Evolutionary conservation across 2,113 vertebrate genomes (phyloP).

Genomic region (Peromyscus maniculatus): DNA sequence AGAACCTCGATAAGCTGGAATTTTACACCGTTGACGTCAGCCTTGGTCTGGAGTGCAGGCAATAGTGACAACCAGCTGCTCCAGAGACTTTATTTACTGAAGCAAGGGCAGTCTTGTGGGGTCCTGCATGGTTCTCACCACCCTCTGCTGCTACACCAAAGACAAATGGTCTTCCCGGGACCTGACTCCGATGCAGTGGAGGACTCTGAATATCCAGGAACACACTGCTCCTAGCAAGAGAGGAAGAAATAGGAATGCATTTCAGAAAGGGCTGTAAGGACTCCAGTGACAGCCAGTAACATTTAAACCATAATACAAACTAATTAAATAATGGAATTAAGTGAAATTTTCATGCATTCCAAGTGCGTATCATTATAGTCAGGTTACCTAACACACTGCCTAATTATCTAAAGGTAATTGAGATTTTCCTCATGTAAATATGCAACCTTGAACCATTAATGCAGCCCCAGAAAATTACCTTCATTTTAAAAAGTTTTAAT

Average conservation of each 20-base stretch:
- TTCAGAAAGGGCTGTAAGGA: background rate
- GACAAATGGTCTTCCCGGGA: background rate
- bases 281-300: background rate
- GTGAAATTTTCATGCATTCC: constrained; percentile 45
- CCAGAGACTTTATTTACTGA: constrained; percentile 22
- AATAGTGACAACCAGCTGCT: background rate
- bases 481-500: constrained; percentile 66
- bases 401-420: constrained; percentile 73
- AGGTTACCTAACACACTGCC: constrained; percentile 56
- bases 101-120: background rate
- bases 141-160: background rate
- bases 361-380: constrained; percentile 50
- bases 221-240: background rate
- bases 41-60: background rate
- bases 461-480: constrained; percentile 69
- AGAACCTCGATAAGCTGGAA: constrained; percentile 8
- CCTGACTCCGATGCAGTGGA: background rate
- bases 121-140: background rate
- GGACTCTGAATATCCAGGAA: background rate
- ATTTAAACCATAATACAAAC: constrained; percentile 40
- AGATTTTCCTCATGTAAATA: constrained; percentile 66
- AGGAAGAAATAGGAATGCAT: background rate
- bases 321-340: constrained; percentile 67
- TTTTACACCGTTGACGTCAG: background rate
- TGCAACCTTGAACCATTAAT: constrained; percentile 45